These are phyloP conservation scores for Pseudorasbora parva DNA, from an alignment of 2,113 vertebrate species.

Conservation along the genomic window DNA sequence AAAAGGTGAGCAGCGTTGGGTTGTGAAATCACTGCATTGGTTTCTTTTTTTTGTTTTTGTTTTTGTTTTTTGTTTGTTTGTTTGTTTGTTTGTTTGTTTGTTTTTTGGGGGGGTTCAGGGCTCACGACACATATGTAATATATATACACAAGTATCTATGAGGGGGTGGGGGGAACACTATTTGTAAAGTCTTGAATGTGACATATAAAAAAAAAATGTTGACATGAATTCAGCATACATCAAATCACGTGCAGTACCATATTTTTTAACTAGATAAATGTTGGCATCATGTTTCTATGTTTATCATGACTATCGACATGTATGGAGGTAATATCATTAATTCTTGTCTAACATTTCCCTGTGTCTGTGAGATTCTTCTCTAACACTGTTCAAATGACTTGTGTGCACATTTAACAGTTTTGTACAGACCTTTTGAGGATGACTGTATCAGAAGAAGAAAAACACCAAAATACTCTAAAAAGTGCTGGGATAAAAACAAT, in stretches of 20 bases:
- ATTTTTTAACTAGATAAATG: conserved; percentile 53
- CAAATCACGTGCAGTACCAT: conserved; percentile 48
- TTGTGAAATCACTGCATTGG: conserved; percentile 20
- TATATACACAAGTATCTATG: neutral
- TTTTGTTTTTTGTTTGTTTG: too few relatives aligned
- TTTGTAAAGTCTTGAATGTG: conserved; percentile 50
- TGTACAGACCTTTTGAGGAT: conserved; percentile 60
- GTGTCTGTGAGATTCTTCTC: conserved; percentile 49
- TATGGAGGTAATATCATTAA: conserved; percentile 52
- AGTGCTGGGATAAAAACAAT: too few relatives aligned
- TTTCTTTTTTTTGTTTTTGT: too few relatives aligned
- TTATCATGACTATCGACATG: conserved; percentile 51
- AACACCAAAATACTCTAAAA: conserved; percentile 50
- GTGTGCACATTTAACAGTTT: conserved; percentile 59
- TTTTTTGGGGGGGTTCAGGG: neutral
- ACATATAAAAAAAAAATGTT: conserved; percentile 1
- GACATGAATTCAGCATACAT: conserved; percentile 40
- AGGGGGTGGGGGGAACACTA: neutral
- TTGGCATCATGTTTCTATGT: conserved; percentile 56
- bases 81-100: too few relatives aligned
- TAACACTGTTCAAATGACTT: conserved; percentile 62
- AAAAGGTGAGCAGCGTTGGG: conserved; percentile 11
- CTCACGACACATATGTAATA: neutral
- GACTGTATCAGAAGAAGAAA: conserved; percentile 61
- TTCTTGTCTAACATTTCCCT: conserved; percentile 59